A percentile compares a stretch with the other conserved stretches of the same genome.
Conservation (phyloP, 2,797 vertebrate species). For the Acanthiza pusilla region DNA sequence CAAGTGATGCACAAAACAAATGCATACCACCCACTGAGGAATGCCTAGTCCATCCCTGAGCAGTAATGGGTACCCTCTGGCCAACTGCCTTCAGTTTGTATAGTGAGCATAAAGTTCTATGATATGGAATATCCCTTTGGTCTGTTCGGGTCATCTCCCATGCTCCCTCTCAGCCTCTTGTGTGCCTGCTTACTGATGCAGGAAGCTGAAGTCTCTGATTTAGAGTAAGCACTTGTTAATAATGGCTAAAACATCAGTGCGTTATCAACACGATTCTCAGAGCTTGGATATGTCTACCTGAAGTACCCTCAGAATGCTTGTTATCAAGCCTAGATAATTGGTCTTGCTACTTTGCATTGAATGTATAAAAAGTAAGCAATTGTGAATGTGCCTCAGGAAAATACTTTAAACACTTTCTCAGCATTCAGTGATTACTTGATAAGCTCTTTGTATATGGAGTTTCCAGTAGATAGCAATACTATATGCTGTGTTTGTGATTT, state of each 20-base stretch:
- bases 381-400: background rate
- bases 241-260: background rate
- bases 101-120: background rate
- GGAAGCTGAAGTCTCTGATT: background rate
- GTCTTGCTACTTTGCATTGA: background rate
- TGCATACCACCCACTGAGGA: background rate
- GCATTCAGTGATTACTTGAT: background rate
- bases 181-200: background rate
- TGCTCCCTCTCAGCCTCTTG: background rate
- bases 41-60: background rate
- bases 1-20: background rate
- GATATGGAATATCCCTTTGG: background rate
- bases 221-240: background rate
- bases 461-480: background rate
- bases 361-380: background rate
- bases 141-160: background rate
- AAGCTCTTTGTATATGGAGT: background rate
- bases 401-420: background rate
- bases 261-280: background rate
- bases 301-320: background rate
- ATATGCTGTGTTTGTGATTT: background rate
- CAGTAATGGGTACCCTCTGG: background rate
- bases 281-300: background rate
- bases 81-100: background rate
- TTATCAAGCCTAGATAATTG: background rate